Conservation (phyloP, 2,888 invertebrate species). For the Corbicula japonica region DNA sequence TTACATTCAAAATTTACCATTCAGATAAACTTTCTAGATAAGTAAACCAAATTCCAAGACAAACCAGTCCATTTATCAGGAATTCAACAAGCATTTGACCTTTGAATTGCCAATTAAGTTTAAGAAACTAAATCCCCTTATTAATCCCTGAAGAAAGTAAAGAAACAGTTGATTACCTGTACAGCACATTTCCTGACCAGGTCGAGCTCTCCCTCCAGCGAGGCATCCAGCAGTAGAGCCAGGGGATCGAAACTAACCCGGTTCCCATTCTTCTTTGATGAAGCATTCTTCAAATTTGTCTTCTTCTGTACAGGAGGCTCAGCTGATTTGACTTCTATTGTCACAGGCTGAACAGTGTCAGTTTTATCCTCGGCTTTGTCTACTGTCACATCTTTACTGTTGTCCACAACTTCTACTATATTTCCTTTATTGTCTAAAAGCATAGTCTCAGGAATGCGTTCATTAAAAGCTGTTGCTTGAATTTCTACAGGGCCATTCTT, state of each 20-base stretch:
- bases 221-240: constrained; percentile 97
- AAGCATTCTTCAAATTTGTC: constrained; percentile 88
- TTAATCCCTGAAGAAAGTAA: no score
- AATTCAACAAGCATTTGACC: no score
- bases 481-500: constrained; percentile 66
- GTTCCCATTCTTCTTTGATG: constrained; percentile 77
- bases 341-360: constrained; percentile 35
- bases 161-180: no score
- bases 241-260: constrained; percentile 99
- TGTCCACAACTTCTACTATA: constrained; percentile 68
- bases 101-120: no score
- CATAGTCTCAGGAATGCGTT: constrained; percentile 72
- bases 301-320: constrained; percentile 72
- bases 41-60: no score
- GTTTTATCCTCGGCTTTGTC: constrained; percentile 48
- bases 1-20: no score
- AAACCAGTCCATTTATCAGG: no score
- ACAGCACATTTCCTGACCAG: constrained; percentile 97
- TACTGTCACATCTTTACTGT: constrained; percentile 45
- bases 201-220: constrained; percentile 98
- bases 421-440: constrained; percentile 73
- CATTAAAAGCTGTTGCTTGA: constrained; percentile 73
- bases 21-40: no score
- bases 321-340: constrained; percentile 55
- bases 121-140: no score